Percentiles rank a stretch among this genome's conserved stretches.
Evolutionary conservation across 2,888 invertebrate species (phyloP).

Genomic region (Meloe dianella): DNA sequence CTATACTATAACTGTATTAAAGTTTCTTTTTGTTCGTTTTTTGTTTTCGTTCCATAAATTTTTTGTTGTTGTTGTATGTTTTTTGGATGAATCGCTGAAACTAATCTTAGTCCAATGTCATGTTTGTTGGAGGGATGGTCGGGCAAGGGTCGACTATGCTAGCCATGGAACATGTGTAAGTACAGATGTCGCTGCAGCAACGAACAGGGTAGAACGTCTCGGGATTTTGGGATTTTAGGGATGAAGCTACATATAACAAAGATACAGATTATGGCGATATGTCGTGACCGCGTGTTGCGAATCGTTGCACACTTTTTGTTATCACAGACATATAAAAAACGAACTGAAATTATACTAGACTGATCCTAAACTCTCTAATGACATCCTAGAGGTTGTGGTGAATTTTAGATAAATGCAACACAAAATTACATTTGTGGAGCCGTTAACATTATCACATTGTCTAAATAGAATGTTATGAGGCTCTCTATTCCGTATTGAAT

Average conservation of each 20-base stretch:
- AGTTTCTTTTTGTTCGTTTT: background rate
- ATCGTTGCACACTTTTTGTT: slow-evolving; percentile 41
- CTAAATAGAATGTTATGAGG: no score
- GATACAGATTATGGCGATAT: slow-evolving; percentile 48
- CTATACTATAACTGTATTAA: background rate
- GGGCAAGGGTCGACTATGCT: slow-evolving; percentile 23
- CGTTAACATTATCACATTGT: background rate
- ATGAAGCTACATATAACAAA: slow-evolving; percentile 41
- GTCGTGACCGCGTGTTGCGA: slow-evolving; percentile 45
- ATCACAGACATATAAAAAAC: slow-evolving; percentile 34
- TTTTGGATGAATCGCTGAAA: slow-evolving; percentile 1
- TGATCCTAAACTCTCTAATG: slow-evolving; percentile 37
- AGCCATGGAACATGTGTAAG: slow-evolving; percentile 35
- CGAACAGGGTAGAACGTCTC: slow-evolving; percentile 30
- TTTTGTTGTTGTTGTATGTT: background rate
- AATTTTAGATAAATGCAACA: background rate
- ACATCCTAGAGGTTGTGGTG: slow-evolving; percentile 16
- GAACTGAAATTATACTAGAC: slow-evolving; percentile 33
- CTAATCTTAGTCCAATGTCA: slow-evolving; percentile 18
- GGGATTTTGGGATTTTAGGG: slow-evolving; percentile 37
- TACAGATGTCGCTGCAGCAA: slow-evolving; percentile 36
- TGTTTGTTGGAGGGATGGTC: slow-evolving; percentile 21
- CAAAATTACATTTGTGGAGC: background rate
- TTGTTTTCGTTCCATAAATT: background rate
- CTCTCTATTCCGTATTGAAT: no score